Percentiles rank a stretch among this genome's conserved stretches.
Evolutionary conservation across 2,797 vertebrate genomes (phyloP).

Genomic region (Microcaecilia unicolor): DNA sequence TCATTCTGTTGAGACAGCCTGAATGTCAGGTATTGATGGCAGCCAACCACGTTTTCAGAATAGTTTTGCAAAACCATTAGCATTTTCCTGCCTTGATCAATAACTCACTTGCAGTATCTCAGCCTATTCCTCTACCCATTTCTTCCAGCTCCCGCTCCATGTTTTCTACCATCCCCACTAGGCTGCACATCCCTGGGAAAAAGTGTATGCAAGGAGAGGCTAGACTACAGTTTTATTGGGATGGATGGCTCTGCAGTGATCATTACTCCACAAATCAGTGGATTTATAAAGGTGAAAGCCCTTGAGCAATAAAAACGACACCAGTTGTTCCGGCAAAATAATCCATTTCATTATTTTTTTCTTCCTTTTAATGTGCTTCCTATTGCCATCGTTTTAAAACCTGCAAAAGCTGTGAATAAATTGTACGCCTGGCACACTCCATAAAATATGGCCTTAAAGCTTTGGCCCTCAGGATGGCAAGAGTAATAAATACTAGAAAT

Average conservation of each 20-base stretch:
- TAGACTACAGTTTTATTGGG: background rate
- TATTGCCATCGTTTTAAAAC: background rate
- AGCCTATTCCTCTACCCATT: background rate
- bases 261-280: rapidly evolving
- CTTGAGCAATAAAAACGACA: background rate
- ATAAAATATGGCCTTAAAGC: too few relatives aligned
- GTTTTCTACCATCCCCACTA: background rate
- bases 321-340: background rate
- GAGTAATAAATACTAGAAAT: too few relatives aligned
- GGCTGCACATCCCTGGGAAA: background rate
- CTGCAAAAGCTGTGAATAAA: background rate
- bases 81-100: background rate
- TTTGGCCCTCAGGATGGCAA: too few relatives aligned
- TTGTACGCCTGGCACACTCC: rapidly evolving
- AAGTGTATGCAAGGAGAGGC: too few relatives aligned
- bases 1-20: too few relatives aligned
- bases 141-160: too few relatives aligned
- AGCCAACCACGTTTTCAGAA: too few relatives aligned
- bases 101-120: background rate
- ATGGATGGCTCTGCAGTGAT: background rate
- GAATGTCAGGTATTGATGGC: too few relatives aligned
- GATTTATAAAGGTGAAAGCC: rapidly evolving
- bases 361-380: too few relatives aligned
- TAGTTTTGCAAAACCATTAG: background rate
- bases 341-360: background rate